Evolutionary conservation across 2,113 vertebrate species (phyloP), one percentile per base, ranked within the genome.

Genomic region (Numenius arquata): DNA sequence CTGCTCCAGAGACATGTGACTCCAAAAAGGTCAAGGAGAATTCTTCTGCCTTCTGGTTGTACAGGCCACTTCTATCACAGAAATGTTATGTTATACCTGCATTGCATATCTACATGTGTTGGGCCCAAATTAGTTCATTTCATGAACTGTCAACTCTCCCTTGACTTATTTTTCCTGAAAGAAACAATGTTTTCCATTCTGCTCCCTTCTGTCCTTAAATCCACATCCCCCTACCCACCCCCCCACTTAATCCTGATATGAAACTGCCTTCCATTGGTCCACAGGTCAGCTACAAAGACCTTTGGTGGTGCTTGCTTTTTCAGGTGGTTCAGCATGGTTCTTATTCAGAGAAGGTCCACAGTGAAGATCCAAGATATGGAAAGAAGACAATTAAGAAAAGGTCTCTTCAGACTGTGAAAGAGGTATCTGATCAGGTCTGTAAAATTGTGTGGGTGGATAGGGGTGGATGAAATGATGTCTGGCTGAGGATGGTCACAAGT

Each of bases 91-190:
- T 71, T 77, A 63, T 5, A 27, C 14, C 26, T 45, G 15, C 40
- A 16, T 26, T 85, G 19, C 6, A 4, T 27, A 34, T 47, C 32
- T 88, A 7, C 0, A 0, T 18, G 12, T 8, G 2, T 72, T 3
- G 3, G 43, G 15, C 20, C 9, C 23, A 63, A 72, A 27, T 9
- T 41, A 83, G 11, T 67, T 53, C 20, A 62, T 83, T 67, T 71
- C n/a, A 3, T 32, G 9, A 52, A 48, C 23, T 68, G 15, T 40
- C 23, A 82, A 61, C 29, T 89, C 30, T 74, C 16, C 14, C 9
- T 14, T 50, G 13, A 5, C 7, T 21, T 52, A 12, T 52, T 72
- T 85, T 79, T 43, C 34, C 34, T 76, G 65, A 58, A 84, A 59
- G 14, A n/a, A 68, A 30, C 20, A 40, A 6, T 15, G 2, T 65